Base-by-base conservation (phyloP, 2,113 vertebrate genomes). In the Felis chaus region DNA sequence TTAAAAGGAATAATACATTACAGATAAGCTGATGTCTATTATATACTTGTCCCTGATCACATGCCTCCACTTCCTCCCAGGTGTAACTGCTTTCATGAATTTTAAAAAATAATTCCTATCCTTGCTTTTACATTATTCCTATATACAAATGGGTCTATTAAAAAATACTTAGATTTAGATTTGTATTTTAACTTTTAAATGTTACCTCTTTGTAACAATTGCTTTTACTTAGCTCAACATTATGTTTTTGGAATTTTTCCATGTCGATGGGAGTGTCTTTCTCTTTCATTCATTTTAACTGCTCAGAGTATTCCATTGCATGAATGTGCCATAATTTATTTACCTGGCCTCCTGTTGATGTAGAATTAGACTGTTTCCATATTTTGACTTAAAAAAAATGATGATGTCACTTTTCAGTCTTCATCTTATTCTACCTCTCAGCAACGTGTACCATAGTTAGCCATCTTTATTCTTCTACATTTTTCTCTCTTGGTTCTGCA, bases 401-500 rank as follows among this genome's bases (percentile, higher is more conserved):
- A 16, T 33, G 39, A 61, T 53, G 61, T 63, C 55, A 23, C 19
- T 83, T 82, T 92, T 48, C 53, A 61, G 23, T 89, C 27, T 92
- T 88, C 61, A 71, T 81, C 65, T 53, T 92, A 7, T 83, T 50
- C 89, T 8, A 61, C n/a, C 4, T 88, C 23, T 91, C 39, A 71
- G 31, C 73, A 45, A 74, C 5, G 39, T 87, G 91, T 94, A 33
- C 9, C 18, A 31, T 41, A 83, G 31, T 68, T 69, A 71, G 27
- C 12, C 31, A n/a, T n/a, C 19, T 50, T 88, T 73, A 29, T 92
- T 76, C 21, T 88, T 92, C 39, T 61, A 11, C 5, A 45, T 2
- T 41, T 88, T 88, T 95, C 69, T 95, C 53, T 92, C 78, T 88
- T 78, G 23, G 21, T 89, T 95, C 69, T 79, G 15, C 12, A 79